Conservation (phyloP, 2,888 invertebrate genomes). For the Tetragonisca angustula region DNA sequence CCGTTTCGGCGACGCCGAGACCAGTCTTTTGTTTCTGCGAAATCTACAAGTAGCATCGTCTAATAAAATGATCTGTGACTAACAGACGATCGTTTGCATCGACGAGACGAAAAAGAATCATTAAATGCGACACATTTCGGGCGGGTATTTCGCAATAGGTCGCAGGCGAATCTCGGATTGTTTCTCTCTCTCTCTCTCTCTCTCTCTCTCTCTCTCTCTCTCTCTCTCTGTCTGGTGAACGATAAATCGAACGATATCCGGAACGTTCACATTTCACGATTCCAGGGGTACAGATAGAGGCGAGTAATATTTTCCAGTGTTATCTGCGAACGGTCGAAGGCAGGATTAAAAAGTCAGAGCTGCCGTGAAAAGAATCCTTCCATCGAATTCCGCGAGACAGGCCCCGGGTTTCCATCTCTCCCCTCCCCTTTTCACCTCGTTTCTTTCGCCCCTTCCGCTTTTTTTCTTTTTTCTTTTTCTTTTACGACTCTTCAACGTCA, state of each 20-base stretch:
- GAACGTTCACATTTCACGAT: slow-evolving; percentile 33
- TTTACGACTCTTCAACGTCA: slow-evolving; percentile 69
- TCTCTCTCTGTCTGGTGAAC: neutral
- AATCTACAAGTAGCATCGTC: neutral
- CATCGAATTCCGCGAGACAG: slow-evolving; percentile 62
- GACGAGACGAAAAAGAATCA: neutral
- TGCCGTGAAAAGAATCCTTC: slow-evolving; percentile 63
- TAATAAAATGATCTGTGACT: neutral
- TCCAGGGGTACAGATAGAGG: slow-evolving; percentile 30
- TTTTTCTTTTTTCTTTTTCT: slow-evolving; percentile 40
- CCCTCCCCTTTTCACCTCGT: neutral
- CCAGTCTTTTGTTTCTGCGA: slow-evolving; percentile 52
- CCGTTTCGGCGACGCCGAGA: slow-evolving; percentile 24
- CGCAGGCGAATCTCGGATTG: slow-evolving; percentile 9
- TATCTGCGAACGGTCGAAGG: slow-evolving; percentile 53
- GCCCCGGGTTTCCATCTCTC: slow-evolving; percentile 12
- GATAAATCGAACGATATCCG: slow-evolving; percentile 29
- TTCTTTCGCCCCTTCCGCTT: neutral
- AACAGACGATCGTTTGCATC: neutral
- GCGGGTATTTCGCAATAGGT: neutral
- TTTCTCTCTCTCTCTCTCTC: no score
- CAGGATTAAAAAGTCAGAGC: slow-evolving; percentile 67
- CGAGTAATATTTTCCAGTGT: slow-evolving; percentile 54
- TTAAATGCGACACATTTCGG: neutral
- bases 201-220: no score